phyloP scores from a whole-genome alignment of 2,888 invertebrate species.

The Macrosoma leucophasiata region DNA sequence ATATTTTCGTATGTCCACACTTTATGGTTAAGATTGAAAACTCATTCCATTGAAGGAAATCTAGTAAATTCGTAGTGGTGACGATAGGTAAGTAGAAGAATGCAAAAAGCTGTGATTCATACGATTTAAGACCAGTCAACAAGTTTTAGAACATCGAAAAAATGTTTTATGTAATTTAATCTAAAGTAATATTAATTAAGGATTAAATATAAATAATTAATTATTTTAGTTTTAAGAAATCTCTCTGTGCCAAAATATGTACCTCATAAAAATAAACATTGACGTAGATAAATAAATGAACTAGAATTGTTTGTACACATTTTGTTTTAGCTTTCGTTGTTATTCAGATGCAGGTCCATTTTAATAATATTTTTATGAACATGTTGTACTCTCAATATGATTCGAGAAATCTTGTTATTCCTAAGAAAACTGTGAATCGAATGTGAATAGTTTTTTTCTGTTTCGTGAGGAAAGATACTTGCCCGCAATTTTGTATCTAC shows the following conservation, averaged over 20 bases:
- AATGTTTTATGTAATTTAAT: constrained; percentile 66
- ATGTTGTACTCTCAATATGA: constrained; percentile 3
- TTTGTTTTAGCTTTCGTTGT: constrained; percentile 47
- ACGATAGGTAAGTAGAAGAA: constrained; percentile 69
- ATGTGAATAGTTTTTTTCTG: too few species aligned
- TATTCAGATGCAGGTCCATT: constrained; percentile 26
- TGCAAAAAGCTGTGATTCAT: constrained; percentile 74
- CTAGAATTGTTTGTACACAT: constrained; percentile 53
- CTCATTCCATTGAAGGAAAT: constrained; percentile 63
- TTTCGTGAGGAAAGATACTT: constrained; percentile 33
- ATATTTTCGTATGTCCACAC: constrained; percentile 54
- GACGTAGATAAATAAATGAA: constrained; percentile 67
- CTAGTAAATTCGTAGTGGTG: constrained; percentile 62
- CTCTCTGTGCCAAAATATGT: constrained; percentile 89
- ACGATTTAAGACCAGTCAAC: constrained; percentile 75
- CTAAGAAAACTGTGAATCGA: too few species aligned
- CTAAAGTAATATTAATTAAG: constrained; percentile 58
- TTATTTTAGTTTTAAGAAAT: constrained; percentile 72
- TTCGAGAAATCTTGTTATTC: too few species aligned
- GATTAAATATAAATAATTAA: constrained; percentile 62
- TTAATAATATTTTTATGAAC: constrained; percentile 13
- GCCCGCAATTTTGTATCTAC: constrained; percentile 27
- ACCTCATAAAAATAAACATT: constrained; percentile 80
- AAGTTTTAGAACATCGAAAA: constrained; percentile 75
- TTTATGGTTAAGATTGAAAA: constrained; percentile 47